Conservation (phyloP, 2,888 invertebrate genomes). For the Acheta domesticus region DNA sequence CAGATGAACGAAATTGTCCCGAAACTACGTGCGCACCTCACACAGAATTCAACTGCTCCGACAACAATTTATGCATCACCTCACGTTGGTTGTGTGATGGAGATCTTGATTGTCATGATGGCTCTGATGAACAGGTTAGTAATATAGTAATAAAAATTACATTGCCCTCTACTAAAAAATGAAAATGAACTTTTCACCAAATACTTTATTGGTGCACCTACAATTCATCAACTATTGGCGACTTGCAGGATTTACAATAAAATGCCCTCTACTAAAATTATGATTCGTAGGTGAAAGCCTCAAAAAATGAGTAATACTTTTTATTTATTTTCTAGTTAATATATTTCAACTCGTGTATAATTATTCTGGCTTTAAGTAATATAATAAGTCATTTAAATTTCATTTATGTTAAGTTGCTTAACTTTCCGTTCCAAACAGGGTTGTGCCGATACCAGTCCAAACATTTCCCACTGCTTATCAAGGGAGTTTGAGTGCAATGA, state of each 20-base stretch:
- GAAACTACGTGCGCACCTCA: constrained; percentile 64
- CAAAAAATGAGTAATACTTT: too few species aligned
- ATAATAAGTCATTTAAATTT: too few species aligned
- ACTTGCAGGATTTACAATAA: too few species aligned
- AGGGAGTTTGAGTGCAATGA: constrained; percentile 78
- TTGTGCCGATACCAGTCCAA: constrained; percentile 55
- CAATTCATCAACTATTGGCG: too few species aligned
- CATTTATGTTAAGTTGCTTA: not conserved
- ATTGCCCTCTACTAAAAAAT: too few species aligned
- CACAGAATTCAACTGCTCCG: constrained; percentile 70
- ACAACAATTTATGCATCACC: constrained; percentile 73
- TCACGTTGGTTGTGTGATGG: constrained; percentile 83
- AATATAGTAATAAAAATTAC: not conserved
- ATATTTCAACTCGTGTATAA: too few species aligned
- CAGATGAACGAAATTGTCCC: constrained; percentile 76
- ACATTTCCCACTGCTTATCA: constrained; percentile 62
- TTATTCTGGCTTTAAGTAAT: too few species aligned
- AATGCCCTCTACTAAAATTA: too few species aligned
- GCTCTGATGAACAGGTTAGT: constrained; percentile 73
- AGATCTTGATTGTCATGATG: constrained; percentile 79
- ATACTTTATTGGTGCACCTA: too few species aligned
- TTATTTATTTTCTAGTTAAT: too few species aligned
- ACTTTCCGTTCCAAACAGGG: constrained; percentile 49
- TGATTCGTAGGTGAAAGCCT: too few species aligned
- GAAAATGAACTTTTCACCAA: too few species aligned